Conservation (phyloP, 2,888 invertebrate species). For the Tromatobia lineatoria region DNA sequence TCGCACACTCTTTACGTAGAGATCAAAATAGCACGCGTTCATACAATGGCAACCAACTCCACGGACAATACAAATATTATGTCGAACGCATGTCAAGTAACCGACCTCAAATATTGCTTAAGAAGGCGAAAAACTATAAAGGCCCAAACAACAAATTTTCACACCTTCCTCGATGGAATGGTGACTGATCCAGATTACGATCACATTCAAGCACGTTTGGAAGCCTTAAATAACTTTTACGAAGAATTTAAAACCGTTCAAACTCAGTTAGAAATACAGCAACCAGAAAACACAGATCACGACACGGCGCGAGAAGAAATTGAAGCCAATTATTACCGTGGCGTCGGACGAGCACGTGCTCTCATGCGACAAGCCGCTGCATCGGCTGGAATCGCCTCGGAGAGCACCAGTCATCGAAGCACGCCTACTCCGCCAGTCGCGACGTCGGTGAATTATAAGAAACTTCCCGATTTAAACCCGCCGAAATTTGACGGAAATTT, state of each 20-base stretch:
- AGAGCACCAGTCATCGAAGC: background rate
- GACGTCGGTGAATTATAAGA: background rate
- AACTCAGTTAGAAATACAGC: constrained; percentile 13
- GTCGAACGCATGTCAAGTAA: too few species aligned
- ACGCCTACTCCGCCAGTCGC: background rate
- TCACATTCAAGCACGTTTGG: constrained; percentile 37
- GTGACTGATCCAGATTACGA: background rate
- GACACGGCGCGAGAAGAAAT: constrained; percentile 1
- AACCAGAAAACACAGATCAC: constrained; percentile 37
- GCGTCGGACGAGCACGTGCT: constrained; percentile 24
- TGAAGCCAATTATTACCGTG: constrained; percentile 20
- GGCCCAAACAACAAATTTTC: background rate
- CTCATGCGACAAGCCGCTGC: constrained; percentile 12
- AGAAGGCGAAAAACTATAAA: background rate
- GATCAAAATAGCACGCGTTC: too few species aligned
- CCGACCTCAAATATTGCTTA: background rate
- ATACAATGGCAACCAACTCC: too few species aligned
- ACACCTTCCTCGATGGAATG: background rate
- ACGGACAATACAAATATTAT: too few species aligned
- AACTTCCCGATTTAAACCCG: constrained; percentile 57
- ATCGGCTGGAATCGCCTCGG: background rate
- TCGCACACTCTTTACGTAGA: too few species aligned
- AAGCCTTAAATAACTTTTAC: constrained; percentile 10
- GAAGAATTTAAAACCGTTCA: constrained; percentile 42
- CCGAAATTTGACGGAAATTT: constrained; percentile 68